A percentile compares a stretch with the other conserved stretches of the same genome.
phyloP scores from a whole-genome alignment of 2,113 vertebrate species.

The Pandion haliaetus region DNA sequence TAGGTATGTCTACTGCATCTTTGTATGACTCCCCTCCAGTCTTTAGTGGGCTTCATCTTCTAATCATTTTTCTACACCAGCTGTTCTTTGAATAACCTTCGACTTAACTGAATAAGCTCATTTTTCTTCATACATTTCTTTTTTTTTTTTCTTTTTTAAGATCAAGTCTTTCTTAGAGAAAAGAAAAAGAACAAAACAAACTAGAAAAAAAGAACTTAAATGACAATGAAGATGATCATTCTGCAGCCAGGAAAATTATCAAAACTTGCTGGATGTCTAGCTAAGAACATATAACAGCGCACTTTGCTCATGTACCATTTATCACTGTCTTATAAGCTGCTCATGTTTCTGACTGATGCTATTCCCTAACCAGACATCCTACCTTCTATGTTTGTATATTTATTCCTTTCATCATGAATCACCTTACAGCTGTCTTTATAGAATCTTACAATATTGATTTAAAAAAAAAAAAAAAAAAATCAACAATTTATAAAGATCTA shows the following conservation, averaged over 20 bases:
- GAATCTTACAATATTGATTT: not conserved
- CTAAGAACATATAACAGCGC: not conserved
- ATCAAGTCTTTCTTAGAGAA: not conserved
- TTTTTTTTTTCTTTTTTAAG: not conserved
- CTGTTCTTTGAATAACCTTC: conserved; percentile 58
- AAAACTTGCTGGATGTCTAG: not conserved
- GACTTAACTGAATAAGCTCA: conserved; percentile 22
- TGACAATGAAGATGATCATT: not conserved
- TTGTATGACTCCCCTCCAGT: not conserved
- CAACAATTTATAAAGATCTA: not conserved
- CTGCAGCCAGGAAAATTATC: conserved; percentile 6
- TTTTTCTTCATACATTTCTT: conserved; percentile 7
- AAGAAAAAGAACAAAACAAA: conserved; percentile 19
- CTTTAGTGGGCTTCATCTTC: conserved; percentile 34
- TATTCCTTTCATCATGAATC: conserved; percentile 34
- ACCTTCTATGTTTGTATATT: not conserved
- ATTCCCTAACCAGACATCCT: conserved; percentile 5
- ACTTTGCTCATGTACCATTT: not conserved
- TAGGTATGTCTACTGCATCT: not conserved
- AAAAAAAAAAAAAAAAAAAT: not conserved
- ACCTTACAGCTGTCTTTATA: not conserved
- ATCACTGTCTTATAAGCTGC: not conserved
- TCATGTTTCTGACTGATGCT: not conserved
- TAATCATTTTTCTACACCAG: conserved; percentile 55
- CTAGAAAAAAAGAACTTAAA: conserved; percentile 12